phyloP scores from a whole-genome alignment of 2,113 vertebrate species.

The Prunella fulvescens region DNA sequence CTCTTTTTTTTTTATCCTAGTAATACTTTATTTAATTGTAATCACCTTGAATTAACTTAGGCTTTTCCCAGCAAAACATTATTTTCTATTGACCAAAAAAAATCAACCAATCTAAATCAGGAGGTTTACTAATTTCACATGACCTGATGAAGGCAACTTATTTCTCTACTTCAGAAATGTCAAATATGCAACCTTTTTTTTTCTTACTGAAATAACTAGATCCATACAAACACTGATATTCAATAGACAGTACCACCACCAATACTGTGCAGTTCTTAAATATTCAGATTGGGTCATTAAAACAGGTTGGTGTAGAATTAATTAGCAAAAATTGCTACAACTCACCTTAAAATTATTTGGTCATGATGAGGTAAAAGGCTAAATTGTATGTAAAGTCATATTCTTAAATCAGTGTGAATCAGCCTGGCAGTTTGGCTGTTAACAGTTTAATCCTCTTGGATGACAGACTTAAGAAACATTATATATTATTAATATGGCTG shows the following conservation, averaged over 20 bases:
- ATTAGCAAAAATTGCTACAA: not conserved
- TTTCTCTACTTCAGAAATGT: not conserved
- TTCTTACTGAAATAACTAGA: not conserved
- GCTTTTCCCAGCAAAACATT: not conserved
- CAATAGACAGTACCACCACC: not conserved
- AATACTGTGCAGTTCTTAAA: not conserved
- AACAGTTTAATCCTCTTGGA: not conserved
- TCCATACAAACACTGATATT: not conserved
- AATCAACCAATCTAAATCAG: not conserved
- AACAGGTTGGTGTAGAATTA: not conserved
- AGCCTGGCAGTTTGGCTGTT: not conserved
- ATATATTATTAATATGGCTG: slow-evolving; percentile 66
- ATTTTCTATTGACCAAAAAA: not conserved
- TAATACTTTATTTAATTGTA: not conserved
- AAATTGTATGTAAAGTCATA: not conserved
- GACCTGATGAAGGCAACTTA: not conserved
- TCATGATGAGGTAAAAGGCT: not conserved
- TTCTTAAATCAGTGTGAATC: not conserved
- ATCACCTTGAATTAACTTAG: not conserved
- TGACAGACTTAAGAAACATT: slow-evolving; percentile 48
- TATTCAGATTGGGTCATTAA: not conserved
- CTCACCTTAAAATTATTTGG: not conserved
- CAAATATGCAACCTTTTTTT: not conserved
- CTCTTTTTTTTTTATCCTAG: not conserved
- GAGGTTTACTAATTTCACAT: not conserved